phyloP scores from a whole-genome alignment of 2,113 vertebrate species.

The Pangasianodon hypophthalmus region DNA sequence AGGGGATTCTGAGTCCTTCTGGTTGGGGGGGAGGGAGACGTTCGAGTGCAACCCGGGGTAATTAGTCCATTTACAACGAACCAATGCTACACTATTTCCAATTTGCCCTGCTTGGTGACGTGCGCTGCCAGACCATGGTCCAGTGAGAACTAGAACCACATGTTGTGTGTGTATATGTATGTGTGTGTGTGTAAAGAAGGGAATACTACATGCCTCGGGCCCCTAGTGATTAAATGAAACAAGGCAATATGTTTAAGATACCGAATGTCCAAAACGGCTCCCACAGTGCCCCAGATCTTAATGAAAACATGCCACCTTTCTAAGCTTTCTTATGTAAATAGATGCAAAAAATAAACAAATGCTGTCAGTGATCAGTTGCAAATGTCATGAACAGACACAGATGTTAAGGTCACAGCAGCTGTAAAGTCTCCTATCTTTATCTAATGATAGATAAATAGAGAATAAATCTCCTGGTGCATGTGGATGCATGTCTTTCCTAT shows the following conservation, averaged over 20 bases:
- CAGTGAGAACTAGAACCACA: constrained; percentile 48
- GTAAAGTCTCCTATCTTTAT: background rate
- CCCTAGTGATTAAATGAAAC: constrained; percentile 41
- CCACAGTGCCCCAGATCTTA: no score
- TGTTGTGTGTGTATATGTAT: constrained; percentile 29
- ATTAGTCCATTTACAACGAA: constrained; percentile 25
- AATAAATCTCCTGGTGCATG: background rate
- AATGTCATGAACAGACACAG: background rate
- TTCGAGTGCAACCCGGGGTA: background rate
- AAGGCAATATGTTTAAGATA: constrained; percentile 39
- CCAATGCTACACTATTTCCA: constrained; percentile 18
- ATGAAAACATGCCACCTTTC: background rate
- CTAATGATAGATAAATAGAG: background rate
- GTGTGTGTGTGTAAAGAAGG: constrained; percentile 4
- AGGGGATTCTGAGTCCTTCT: background rate
- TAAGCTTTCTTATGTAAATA: background rate
- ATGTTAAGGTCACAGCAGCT: background rate
- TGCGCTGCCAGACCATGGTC: background rate
- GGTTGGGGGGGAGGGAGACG: constrained; percentile 15
- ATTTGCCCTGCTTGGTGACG: background rate
- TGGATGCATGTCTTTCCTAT: background rate
- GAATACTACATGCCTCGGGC: constrained; percentile 29
- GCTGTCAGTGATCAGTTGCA: background rate
- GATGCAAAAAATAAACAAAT: background rate
- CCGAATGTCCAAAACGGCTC: background rate